Evolutionary conservation across 2,888 invertebrate species (phyloP).

Genomic region (Lasioglossum calceatum): DNA sequence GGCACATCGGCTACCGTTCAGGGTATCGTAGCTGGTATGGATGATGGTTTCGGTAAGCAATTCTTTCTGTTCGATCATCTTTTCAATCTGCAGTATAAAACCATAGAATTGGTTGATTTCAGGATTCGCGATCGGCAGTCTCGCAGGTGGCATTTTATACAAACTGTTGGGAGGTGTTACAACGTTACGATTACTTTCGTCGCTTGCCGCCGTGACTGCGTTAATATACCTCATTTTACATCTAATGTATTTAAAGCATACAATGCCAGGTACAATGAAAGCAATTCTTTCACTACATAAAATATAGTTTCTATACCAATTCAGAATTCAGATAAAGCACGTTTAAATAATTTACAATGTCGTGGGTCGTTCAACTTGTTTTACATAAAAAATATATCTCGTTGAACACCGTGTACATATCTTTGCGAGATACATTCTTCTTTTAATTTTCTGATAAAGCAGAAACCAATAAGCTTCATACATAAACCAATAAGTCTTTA

Average conservation of each 20-base stretch:
- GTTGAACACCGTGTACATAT: neutral
- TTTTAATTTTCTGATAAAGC: no score
- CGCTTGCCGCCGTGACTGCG: conserved; percentile 83
- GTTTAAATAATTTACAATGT: neutral
- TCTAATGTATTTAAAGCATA: conserved; percentile 79
- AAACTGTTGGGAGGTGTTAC: conserved; percentile 87
- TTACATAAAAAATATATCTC: neutral
- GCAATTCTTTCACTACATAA: neutral
- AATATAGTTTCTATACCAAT: neutral
- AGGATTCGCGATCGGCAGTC: conserved; percentile 92
- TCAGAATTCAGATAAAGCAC: neutral
- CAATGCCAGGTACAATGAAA: conserved; percentile 75
- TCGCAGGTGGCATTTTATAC: conserved; percentile 90
- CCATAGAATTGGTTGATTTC: conserved; percentile 48
- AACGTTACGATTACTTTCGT: conserved; percentile 86
- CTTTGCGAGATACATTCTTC: no score
- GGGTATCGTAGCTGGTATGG: conserved; percentile 94
- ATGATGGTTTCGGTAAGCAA: conserved; percentile 90
- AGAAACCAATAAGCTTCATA: no score
- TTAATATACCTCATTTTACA: conserved; percentile 84
- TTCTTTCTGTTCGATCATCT: neutral
- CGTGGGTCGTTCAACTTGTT: neutral
- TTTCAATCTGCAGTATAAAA: neutral
- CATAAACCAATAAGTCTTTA: no score
- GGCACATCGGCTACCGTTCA: conserved; percentile 94